phyloP scores from a whole-genome alignment of 2,113 vertebrate species.

The mouse (Mus musculus) region GRCm39 chr1:43119001-43119500 shows the following conservation, averaged over 20 bases:
- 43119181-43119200: neutral
- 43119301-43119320: neutral
- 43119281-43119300: neutral
- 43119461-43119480: neutral
- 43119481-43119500: neutral
- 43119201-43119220: neutral
- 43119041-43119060: neutral
- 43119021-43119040: neutral
- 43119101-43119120: neutral
- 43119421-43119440: neutral
- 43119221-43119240: neutral
- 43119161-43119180: neutral
- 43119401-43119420: neutral
- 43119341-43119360: neutral
- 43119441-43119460: neutral
- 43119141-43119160: neutral
- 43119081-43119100: neutral
- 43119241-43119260: neutral
- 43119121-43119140: neutral
- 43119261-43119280: neutral
- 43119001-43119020: too few species aligned
- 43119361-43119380: neutral
- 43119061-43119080: neutral
- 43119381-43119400: fast-evolving
- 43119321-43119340: neutral